Base-by-base conservation (phyloP, 2,113 vertebrate genomes). In the Trochalopteron elliotii region DNA sequence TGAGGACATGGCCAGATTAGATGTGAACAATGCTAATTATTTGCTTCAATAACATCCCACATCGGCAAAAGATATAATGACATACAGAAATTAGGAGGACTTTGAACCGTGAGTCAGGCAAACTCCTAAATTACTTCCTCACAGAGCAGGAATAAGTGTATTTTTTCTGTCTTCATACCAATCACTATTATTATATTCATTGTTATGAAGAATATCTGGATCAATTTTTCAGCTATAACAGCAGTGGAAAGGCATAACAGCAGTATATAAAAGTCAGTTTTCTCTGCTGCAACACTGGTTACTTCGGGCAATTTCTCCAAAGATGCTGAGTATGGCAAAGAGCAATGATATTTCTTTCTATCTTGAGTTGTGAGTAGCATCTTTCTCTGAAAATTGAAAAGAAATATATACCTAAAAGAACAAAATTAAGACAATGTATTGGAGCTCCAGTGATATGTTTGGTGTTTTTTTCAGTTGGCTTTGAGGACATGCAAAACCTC, bases 1-100 rank as follows among this genome's bases (percentile, higher is more conserved):
- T 35, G 35, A 84, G 21, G 0, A 4, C 22, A 49, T 45, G 44
- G 15, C 17, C 1, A 0, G 30, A 57, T 77, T n/a, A 75, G 21
- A 79, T 2, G 3, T 31, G 21, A 89, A 64, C 3, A 71, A 42
- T 15, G 52, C 16, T 37, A 71, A 76, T 83, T 85, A 11, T 83
- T 87, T 82, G 28, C 14, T 69, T 24, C 30, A 74, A 8, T 17
- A 67, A 27, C 2, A 14, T 91, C 17, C 7, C 21, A 64, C 39
- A 17, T 28, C 27, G 42, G 17, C 7, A 71, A 89, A 82, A 63
- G 25, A 53, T 72, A 45, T 9, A 52, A 60, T 27, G 30, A 63
- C 20, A 30, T 50, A 37, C 1, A 91, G 45, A 87, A 84, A 84
- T 75, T 23, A 68, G 19, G 70, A 5, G 5, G 76, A 55, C 75